phyloP scores from a whole-genome alignment of 2,888 invertebrate species.

The Orthonevra nobilis region DNA sequence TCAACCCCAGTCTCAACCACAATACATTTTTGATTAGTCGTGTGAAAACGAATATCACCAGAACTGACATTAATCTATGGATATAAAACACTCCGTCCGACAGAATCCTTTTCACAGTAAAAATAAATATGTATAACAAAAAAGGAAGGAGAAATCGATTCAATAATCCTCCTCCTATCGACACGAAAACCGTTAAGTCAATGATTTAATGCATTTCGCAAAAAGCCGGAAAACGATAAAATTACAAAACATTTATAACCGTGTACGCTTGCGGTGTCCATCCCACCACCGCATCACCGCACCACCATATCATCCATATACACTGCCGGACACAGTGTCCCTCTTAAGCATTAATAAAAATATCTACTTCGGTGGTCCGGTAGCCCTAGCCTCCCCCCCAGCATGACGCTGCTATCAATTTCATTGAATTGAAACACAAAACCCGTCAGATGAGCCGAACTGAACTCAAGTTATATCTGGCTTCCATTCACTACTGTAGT shows the following conservation, averaged over 20 bases:
- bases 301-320: neutral
- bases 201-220: conserved; percentile 57
- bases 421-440: conserved; percentile 30
- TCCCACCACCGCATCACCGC: too few species aligned
- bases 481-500: too few species aligned
- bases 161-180: conserved; percentile 52
- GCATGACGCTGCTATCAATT: conserved; percentile 22
- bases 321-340: neutral
- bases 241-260: conserved; percentile 55
- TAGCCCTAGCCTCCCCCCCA: neutral
- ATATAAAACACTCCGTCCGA: neutral
- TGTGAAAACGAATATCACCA: conserved; percentile 3
- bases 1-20: neutral
- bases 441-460: neutral
- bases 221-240: conserved; percentile 50
- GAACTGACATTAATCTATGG: conserved; percentile 1
- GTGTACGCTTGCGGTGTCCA: neutral
- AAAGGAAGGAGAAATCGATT: conserved; percentile 1
- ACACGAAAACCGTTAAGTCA: conserved; percentile 56
- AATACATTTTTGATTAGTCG: neutral
- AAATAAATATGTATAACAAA: neutral
- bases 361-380: too few species aligned
- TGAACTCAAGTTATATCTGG: neutral
- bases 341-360: neutral
- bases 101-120: too few species aligned